A percentile compares a stretch with the other conserved stretches of the same genome.
Conservation (phyloP, 2,888 invertebrate genomes). For the Drosophila fungiperda region DNA sequence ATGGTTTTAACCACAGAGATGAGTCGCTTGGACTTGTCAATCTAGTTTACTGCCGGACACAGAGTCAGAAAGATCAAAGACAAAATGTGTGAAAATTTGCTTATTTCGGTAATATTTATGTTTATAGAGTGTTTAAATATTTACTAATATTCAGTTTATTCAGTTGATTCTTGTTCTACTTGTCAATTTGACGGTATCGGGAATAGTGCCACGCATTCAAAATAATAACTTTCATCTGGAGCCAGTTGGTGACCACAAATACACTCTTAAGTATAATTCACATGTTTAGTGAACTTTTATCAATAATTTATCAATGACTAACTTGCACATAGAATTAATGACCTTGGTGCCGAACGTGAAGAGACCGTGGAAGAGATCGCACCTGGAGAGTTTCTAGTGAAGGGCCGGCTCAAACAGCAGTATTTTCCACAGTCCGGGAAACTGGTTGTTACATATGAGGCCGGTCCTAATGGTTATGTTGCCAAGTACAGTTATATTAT, state of each 20-base stretch:
- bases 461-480: conserved; percentile 37
- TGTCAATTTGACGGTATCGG: conserved; percentile 10
- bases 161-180: conserved; percentile 34
- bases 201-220: conserved; percentile 31
- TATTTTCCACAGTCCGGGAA: conserved; percentile 5
- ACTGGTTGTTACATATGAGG: conserved; percentile 37
- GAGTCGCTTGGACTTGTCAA: conserved; percentile 15
- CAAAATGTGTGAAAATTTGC: conserved; percentile 30
- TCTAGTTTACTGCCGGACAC: conserved; percentile 32
- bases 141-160: neutral
- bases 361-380: conserved; percentile 28
- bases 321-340: conserved; percentile 14
- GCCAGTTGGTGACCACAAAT: conserved; percentile 31
- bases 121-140: neutral
- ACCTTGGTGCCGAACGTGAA: conserved; percentile 22
- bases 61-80: conserved; percentile 24
- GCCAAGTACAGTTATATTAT: conserved; percentile 35
- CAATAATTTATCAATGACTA: neutral
- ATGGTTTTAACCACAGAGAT: conserved; percentile 21
- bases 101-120: conserved; percentile 12
- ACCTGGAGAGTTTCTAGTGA: conserved; percentile 31
- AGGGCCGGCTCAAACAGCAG: conserved; percentile 22
- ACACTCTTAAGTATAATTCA: conserved; percentile 14
- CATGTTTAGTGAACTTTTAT: neutral
- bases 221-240: conserved; percentile 16